Percentiles rank a stretch among this genome's conserved stretches.
Conservation (phyloP, 2,797 vertebrate genomes). For the Naso thynnoides region DNA sequence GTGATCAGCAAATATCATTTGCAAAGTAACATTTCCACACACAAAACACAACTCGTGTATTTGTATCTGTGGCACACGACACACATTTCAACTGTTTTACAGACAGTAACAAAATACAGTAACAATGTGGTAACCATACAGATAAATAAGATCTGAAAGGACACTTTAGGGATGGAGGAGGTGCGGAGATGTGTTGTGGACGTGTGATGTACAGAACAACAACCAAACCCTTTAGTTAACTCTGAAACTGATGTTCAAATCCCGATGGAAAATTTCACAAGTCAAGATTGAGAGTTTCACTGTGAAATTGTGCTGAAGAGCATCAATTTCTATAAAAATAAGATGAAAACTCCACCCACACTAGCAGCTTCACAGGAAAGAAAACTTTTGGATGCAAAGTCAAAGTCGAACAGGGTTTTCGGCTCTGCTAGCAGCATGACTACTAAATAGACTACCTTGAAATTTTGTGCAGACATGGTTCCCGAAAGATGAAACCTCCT, state of each 20-base stretch:
- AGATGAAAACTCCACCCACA: neutral
- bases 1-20: constrained; percentile 32
- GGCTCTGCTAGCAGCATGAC: neutral
- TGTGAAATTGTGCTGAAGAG: neutral
- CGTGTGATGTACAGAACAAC: neutral
- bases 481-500: no score
- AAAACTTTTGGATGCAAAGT: neutral
- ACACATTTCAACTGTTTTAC: neutral
- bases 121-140: constrained; percentile 32
- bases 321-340: constrained; percentile 19
- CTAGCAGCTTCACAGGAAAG: neutral
- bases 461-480: no score
- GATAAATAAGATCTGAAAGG: constrained; percentile 44
- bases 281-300: no score
- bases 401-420: neutral
- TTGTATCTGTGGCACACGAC: neutral
- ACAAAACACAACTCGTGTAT: constrained; percentile 5
- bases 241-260: neutral
- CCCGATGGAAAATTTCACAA: no score
- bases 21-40: constrained; percentile 23
- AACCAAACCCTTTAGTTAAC: neutral
- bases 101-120: constrained; percentile 7
- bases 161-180: constrained; percentile 34
- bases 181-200: constrained; percentile 10
- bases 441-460: no score